phyloP scores from a whole-genome alignment of 2,888 invertebrate genomes.

The Seira ritae region DNA sequence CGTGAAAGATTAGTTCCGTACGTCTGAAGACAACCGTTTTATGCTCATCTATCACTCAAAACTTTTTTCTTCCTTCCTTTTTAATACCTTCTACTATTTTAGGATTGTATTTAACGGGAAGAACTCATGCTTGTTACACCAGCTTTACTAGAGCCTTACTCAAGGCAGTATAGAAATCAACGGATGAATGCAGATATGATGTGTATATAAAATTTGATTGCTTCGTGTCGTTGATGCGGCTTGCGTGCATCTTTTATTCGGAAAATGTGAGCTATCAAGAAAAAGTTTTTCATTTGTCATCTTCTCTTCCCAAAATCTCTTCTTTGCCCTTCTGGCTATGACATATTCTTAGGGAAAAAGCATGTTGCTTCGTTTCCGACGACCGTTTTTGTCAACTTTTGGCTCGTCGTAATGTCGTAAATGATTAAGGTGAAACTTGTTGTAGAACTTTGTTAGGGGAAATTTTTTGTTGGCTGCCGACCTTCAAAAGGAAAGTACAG shows the following conservation, averaged over 20 bases:
- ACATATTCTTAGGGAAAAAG: conserved; percentile 39
- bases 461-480: neutral
- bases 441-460: neutral
- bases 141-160: neutral
- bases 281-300: conserved; percentile 23
- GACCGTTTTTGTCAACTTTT: conserved; percentile 5
- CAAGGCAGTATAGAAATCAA: no score
- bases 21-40: neutral
- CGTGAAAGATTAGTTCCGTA: neutral
- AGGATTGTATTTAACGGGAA: neutral
- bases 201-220: no score
- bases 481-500: no score
- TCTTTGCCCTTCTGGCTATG: conserved; percentile 31
- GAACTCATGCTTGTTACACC: neutral
- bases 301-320: conserved; percentile 5
- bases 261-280: no score
- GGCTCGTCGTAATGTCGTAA: neutral
- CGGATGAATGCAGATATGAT: neutral
- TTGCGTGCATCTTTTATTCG: neutral
- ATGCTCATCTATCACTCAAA: neutral
- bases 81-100: no score
- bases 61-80: neutral
- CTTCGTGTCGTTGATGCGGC: neutral
- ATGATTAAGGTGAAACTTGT: neutral
- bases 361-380: conserved; percentile 46